Base-by-base conservation (phyloP, 1,140 invertebrate genomes). In the Diachasma alloeum region DNA sequence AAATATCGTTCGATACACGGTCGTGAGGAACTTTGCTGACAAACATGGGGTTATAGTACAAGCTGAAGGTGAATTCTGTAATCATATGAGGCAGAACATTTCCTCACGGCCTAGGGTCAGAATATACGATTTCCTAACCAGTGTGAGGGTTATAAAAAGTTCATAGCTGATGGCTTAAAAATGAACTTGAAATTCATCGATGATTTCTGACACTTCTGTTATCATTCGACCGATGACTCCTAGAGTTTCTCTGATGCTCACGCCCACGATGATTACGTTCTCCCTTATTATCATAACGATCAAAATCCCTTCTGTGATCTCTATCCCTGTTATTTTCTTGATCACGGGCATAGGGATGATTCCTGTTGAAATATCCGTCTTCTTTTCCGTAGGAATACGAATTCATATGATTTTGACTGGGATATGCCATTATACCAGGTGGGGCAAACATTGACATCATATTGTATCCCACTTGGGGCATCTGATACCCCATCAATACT, bases 321-420 rank as follows among this genome's bases (percentile, higher is more conserved):
- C 39, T 75, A 37, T 68, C 46, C 39, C 66, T 67, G 48, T 76
- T 72, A 68, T 75, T 75, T 15, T 84, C 79, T 68, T 81, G 83
- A 31, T 80, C 80, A 75, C 80, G 76, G 78, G 77, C 48, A 82
- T 88, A 85, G 19, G 87, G 84, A 75, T 87, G 83, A 24, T 37
- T 17, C 39, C 83, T 80, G 31, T 63, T 74, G n/a, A 68, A 79
- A 75, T 76, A 83, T 72, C 79, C 83, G 26, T 85, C 79, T 11
- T 84, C 79, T 46, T 80, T 70, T 4, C 37, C 81, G 72, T 78
- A 59, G 19, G 69, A 74, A 56, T 75, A 74, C 63, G 1, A 3
- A 46, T 78, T 74, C 6, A 8, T 9, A 19, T 10, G 26, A 17
- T 76, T 53, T 31, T 85, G 77, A 26, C 69, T 82, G 4, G 76